Conservation (phyloP, 2,888 invertebrate species). For the Spicauda simplicius region DNA sequence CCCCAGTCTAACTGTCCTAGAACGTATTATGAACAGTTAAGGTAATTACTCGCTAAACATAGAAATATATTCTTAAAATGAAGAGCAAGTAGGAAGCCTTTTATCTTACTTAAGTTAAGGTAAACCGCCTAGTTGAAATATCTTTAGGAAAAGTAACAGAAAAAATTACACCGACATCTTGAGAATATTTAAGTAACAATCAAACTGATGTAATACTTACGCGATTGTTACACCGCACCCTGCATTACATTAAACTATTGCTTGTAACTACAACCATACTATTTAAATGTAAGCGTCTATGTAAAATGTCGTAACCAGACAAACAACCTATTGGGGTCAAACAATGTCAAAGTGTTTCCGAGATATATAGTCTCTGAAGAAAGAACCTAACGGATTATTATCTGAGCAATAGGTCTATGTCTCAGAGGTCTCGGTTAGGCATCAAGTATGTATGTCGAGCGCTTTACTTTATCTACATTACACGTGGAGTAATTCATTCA, state of each 20-base stretch:
- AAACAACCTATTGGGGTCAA: constrained; percentile 54
- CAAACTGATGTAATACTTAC: too few species aligned
- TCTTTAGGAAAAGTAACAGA: too few species aligned
- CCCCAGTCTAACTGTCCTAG: constrained; percentile 57
- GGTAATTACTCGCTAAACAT: constrained; percentile 49
- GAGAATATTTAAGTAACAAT: too few species aligned
- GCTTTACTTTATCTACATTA: neutral
- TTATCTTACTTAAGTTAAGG: too few species aligned
- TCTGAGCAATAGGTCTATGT: constrained; percentile 7
- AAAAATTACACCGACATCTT: too few species aligned
- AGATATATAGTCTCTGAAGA: constrained; percentile 56
- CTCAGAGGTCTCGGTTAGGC: neutral
- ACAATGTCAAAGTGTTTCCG: constrained; percentile 69
- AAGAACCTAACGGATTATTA: constrained; percentile 61
- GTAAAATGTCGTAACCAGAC: constrained; percentile 35
- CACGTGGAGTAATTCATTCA: constrained; percentile 1
- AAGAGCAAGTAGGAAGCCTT: too few species aligned
- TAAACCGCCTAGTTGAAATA: too few species aligned
- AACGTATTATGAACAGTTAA: constrained; percentile 48
- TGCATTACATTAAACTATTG: neutral
- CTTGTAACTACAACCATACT: neutral
- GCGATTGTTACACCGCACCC: too few species aligned
- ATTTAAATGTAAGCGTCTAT: neutral
- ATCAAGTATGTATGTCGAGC: neutral
- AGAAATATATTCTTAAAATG: neutral